Evolutionary conservation across 2,113 vertebrate species (phyloP), one percentile per base, ranked within the genome.

Genomic region (Tupaia chinensis): DNA sequence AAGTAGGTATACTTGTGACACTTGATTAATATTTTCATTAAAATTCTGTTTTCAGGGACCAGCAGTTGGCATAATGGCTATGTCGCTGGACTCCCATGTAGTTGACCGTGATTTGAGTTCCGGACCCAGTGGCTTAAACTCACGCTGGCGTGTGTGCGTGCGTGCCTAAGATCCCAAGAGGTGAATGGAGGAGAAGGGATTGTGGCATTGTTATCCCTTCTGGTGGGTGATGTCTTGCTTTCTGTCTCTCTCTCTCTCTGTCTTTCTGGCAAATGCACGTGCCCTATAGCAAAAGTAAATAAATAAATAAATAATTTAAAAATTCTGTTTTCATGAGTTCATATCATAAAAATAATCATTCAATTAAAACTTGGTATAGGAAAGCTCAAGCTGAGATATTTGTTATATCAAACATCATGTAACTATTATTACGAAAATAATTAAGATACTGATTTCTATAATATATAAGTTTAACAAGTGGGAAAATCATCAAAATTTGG

Each of bases 1-100:
- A 95, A 97, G 69, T 78, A 93, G 77, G 56, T 70, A 78, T 58
- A 89, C 76, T 73, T 69, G 69, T 81, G 83, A 93, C 85, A 96
- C 29, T 1, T 61, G 60, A 80, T 93, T 87, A 96, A 95, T 0
- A 1, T 94, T 97, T 98, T 93, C 22, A 0, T 86, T 84, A 95
- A 94, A 97, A n/a, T 79, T 20, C 77, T 79, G 12, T 92, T 97
- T 96, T 91, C 80, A 29, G 44, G 44, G 44, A 44, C 44, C 44
- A 44, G 44, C 44, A 44, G 44, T 44, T 44, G 44, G 44, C 44
- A 44, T 44, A 44, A 44, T 44, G 44, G 44, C 44, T 44, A 44
- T 44, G 44, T 44, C 44, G 44, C 44, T 44, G 44, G 44, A 44
- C 5, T 44, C 44, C 44, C 44, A 44, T 3, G 44, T 44, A 44